Percentiles rank a stretch among this genome's conserved stretches.
phyloP scores from a whole-genome alignment of 2,113 vertebrate genomes.

The Cardinalis cardinalis region DNA sequence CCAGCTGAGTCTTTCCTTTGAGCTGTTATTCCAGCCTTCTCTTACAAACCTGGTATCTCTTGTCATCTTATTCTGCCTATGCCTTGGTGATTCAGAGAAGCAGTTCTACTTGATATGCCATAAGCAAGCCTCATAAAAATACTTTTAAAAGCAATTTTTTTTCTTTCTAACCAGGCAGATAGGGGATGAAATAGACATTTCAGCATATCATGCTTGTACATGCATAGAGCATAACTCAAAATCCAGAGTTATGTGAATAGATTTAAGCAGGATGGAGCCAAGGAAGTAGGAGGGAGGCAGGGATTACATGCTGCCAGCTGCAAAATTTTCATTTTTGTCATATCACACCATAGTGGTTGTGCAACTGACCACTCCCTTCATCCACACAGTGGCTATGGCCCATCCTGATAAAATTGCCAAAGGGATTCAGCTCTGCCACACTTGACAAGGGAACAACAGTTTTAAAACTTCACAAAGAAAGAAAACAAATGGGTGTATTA shows the following conservation, averaged over 20 bases:
- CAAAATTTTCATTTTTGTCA: conserved; percentile 24
- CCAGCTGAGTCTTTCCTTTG: neutral
- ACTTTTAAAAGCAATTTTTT: neutral
- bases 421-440: neutral
- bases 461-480: conserved; percentile 23
- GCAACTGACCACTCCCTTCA: neutral
- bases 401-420: conserved; percentile 12
- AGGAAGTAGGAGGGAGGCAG: neutral
- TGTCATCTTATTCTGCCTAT: neutral
- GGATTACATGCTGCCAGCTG: conserved; percentile 36
- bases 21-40: neutral
- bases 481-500: conserved; percentile 29
- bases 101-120: neutral
- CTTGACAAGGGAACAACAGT: conserved; percentile 17
- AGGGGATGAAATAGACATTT: neutral
- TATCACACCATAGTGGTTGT: neutral
- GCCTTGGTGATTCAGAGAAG: neutral
- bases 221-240: conserved; percentile 5
- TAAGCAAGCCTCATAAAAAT: neutral
- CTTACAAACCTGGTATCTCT: neutral
- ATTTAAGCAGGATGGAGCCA: conserved; percentile 8
- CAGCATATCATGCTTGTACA: conserved; percentile 12
- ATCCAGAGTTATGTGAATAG: conserved; percentile 21
- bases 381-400: neutral
- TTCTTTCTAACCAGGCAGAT: neutral